Conservation (phyloP, 2,113 vertebrate genomes). For the Apus apus region DNA sequence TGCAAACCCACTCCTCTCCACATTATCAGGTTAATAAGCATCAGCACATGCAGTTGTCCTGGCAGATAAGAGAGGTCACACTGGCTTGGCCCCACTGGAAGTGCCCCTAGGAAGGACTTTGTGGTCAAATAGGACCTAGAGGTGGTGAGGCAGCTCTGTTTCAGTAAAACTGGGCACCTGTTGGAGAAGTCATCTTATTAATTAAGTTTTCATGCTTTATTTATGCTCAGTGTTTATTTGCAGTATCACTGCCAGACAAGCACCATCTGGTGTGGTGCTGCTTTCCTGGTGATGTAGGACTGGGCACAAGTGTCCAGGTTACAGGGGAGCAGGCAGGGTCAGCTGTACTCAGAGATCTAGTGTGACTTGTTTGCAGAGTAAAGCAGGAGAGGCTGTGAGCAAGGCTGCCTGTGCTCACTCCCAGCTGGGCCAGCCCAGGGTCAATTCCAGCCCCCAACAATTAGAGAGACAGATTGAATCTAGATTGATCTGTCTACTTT, state of each 20-base stretch:
- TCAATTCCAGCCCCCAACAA: slow-evolving; percentile 14
- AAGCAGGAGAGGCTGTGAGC: neutral
- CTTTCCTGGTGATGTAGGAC: fast-evolving
- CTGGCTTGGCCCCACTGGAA: neutral
- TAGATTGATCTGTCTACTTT: slow-evolving; percentile 3
- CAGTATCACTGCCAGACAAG: neutral
- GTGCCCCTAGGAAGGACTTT: neutral
- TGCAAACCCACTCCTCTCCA: neutral
- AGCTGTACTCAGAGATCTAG: neutral
- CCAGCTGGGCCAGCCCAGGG: neutral
- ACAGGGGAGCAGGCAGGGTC: neutral
- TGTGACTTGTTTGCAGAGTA: neutral
- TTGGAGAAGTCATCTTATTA: neutral
- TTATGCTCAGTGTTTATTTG: neutral
- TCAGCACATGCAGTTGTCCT: neutral
- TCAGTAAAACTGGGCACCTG: neutral
- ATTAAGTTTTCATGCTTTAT: neutral
- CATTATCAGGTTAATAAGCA: neutral
- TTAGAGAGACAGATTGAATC: slow-evolving; percentile 31
- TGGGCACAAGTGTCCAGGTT: neutral
- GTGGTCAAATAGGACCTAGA: neutral
- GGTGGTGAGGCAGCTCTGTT: neutral
- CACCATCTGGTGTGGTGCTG: fast-evolving
- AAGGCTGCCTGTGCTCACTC: neutral
- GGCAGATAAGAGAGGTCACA: neutral